These are phyloP conservation scores for Ammospiza caudacuta DNA, from an alignment of 2,113 vertebrate genomes.

Conservation along the genomic window DNA sequence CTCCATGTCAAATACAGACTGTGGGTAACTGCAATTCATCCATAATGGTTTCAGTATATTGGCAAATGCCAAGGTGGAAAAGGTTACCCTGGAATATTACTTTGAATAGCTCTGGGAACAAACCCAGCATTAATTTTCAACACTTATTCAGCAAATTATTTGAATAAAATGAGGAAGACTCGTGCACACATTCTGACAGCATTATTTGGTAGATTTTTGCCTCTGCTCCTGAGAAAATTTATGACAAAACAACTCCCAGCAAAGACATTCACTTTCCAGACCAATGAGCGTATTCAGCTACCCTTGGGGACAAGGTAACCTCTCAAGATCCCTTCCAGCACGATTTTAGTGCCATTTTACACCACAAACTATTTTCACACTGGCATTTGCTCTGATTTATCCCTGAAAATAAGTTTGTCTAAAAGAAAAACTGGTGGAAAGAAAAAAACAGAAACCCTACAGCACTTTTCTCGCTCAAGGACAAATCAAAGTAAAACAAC, in stretches of 20 bases:
- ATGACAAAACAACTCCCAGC: not conserved
- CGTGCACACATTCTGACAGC: not conserved
- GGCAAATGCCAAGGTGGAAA: not conserved
- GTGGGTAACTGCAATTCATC: not conserved
- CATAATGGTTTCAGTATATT: not conserved
- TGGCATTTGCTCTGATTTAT: slow-evolving; percentile 22
- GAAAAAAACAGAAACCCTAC: not conserved
- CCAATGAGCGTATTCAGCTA: not conserved
- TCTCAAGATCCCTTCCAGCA: not conserved
- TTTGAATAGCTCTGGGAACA: slow-evolving; percentile 36
- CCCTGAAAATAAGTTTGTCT: not conserved
- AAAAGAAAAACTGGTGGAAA: not conserved
- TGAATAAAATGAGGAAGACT: not conserved
- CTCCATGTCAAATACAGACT: not conserved
- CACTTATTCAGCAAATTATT: slow-evolving; percentile 1
- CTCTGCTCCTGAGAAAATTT: not conserved
- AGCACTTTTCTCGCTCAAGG: not conserved
- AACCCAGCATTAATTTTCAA: slow-evolving; percentile 36
- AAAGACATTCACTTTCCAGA: not conserved
- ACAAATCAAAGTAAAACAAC: slow-evolving; percentile 37
- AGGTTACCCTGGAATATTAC: not conserved
- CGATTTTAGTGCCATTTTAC: not conserved
- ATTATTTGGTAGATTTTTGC: slow-evolving; percentile 2
- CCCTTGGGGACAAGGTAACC: not conserved
- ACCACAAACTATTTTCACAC: not conserved